Evolutionary conservation across 2,113 vertebrate species (phyloP).

Genomic region (Uria lomvia): DNA sequence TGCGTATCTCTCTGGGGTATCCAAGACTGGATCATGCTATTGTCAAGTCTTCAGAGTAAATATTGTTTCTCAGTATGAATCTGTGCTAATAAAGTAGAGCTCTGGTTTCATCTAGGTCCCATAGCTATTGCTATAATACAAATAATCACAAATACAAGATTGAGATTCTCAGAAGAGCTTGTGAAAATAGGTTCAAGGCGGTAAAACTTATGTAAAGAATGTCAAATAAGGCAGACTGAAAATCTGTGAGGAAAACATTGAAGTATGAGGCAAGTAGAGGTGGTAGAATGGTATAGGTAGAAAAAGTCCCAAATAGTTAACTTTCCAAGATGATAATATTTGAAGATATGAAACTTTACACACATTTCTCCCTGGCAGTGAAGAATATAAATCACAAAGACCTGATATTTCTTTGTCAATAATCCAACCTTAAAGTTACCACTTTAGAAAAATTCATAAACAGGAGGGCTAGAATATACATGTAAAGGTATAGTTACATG

Average conservation of each 20-base stretch:
- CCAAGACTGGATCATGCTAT: not conserved
- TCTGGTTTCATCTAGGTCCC: not conserved
- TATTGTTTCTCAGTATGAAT: slow-evolving; percentile 18
- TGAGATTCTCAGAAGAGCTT: slow-evolving; percentile 16
- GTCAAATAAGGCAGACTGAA: not conserved
- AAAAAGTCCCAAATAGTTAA: not conserved
- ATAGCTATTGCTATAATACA: slow-evolving; percentile 19
- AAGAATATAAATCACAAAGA: not conserved
- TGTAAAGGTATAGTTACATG: not conserved
- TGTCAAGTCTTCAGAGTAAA: slow-evolving; percentile 23
- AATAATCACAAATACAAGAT: slow-evolving; percentile 38
- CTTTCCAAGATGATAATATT: not conserved
- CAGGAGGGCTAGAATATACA: not conserved
- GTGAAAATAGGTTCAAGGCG: slow-evolving; percentile 1
- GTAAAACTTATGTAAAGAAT: slow-evolving; percentile 3
- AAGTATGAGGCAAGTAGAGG: not conserved
- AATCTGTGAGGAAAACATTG: not conserved
- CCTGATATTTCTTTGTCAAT: not conserved
- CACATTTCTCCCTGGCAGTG: not conserved
- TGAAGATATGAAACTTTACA: not conserved
- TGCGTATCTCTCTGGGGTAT: not conserved
- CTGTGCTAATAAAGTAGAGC: slow-evolving; percentile 8
- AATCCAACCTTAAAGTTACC: not conserved
- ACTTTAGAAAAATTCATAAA: not conserved
- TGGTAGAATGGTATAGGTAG: not conserved